Conservation (phyloP, 2,888 invertebrate species). For the Artemia sinica region DNA sequence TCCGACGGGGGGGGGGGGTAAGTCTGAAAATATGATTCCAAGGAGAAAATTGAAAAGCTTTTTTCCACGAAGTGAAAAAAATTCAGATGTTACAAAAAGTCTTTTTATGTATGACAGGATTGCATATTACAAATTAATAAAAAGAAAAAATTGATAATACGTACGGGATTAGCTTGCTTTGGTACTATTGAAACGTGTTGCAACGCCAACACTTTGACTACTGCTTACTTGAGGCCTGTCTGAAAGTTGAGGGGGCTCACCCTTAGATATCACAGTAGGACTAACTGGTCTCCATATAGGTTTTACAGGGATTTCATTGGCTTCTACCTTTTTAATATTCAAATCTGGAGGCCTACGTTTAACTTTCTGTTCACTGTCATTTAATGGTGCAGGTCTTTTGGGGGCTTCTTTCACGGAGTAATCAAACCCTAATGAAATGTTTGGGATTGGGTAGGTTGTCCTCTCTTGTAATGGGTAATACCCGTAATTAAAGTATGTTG, state of each 20-base stretch:
- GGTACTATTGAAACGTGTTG: too few relatives aligned
- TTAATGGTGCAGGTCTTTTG: background rate
- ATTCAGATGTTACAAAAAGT: too few relatives aligned
- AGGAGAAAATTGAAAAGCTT: too few relatives aligned
- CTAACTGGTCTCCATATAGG: conserved; percentile 6
- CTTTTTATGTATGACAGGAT: too few relatives aligned
- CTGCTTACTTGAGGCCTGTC: background rate
- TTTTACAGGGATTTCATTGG: background rate
- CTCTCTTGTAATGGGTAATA: conserved; percentile 8
- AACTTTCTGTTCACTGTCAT: background rate
- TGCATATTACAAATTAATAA: too few relatives aligned
- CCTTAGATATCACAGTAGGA: background rate
- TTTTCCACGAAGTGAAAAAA: too few relatives aligned
- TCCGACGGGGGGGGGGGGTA: too few relatives aligned
- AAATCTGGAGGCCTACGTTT: conserved; percentile 6
- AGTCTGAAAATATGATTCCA: too few relatives aligned
- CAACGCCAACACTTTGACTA: too few relatives aligned
- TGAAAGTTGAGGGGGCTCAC: background rate
- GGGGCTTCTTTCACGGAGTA: background rate
- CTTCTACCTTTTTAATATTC: conserved; percentile 3
- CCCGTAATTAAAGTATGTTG: background rate
- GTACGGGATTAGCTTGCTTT: too few relatives aligned
- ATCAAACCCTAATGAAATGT: background rate
- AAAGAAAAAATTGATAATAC: too few relatives aligned
- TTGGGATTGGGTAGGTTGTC: background rate